phyloP scores from a whole-genome alignment of 1,140 invertebrate species.

The Ephestia elutella region DNA sequence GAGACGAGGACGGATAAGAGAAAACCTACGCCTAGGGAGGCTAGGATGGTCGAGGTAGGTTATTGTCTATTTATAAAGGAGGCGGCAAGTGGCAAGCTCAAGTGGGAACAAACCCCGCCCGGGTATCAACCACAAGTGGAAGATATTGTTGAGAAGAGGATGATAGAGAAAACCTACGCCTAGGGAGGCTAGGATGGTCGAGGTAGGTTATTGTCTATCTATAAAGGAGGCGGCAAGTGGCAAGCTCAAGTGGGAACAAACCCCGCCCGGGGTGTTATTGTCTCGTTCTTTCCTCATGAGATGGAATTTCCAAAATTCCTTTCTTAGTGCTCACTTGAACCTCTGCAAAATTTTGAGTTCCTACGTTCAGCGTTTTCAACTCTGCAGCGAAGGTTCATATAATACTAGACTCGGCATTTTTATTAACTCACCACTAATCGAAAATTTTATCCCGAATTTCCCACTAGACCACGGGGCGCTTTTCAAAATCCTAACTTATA shows the following conservation, averaged over 20 bases:
- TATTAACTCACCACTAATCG: too few relatives aligned
- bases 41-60: constrained; percentile 53
- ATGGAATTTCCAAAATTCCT: too few relatives aligned
- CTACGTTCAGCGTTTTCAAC: too few relatives aligned
- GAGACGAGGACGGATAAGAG: constrained; percentile 42
- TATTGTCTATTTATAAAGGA: constrained; percentile 81
- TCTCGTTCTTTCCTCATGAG: too few relatives aligned
- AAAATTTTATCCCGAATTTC: too few relatives aligned
- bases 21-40: constrained; percentile 54
- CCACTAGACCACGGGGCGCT: too few relatives aligned
- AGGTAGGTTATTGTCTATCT: constrained; percentile 33
- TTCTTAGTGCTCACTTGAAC: too few relatives aligned
- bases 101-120: constrained; percentile 91
- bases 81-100: constrained; percentile 91
- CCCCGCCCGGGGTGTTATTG: constrained; percentile 90
- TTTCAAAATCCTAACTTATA: too few relatives aligned
- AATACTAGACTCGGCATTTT: too few relatives aligned
- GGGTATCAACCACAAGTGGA: constrained; percentile 55
- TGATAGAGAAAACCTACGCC: constrained; percentile 53
- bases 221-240: constrained; percentile 98
- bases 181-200: constrained; percentile 48
- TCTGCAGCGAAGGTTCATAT: too few relatives aligned
- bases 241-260: constrained; percentile 86
- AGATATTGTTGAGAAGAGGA: constrained; percentile 43
- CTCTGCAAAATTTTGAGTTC: too few relatives aligned